A percentile compares a stretch with the other conserved stretches of the same genome.
These are phyloP conservation scores for Triplophysa bombifrons DNA, from an alignment of 2,797 vertebrate genomes.

Conservation along the genomic window DNA sequence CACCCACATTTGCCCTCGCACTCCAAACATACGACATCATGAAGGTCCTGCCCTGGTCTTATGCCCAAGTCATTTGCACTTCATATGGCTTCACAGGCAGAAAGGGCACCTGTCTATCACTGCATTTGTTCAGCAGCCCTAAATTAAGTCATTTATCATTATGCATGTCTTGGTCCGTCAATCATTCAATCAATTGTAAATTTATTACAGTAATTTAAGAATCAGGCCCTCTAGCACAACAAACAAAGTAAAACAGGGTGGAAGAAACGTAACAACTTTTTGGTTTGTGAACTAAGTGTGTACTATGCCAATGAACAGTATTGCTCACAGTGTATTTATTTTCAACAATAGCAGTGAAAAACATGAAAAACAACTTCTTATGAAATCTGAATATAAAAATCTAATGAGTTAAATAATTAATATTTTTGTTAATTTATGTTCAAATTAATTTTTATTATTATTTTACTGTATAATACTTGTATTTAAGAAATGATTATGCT, in stretches of 20 bases:
- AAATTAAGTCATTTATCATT: conserved; percentile 66
- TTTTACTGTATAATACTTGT: too few relatives aligned
- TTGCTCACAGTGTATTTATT: too few relatives aligned
- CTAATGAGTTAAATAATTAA: too few relatives aligned
- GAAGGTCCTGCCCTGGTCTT: conserved; percentile 39
- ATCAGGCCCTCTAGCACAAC: conserved; percentile 63
- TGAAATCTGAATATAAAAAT: too few relatives aligned
- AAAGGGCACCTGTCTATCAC: conserved; percentile 61
- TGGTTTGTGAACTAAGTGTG: neutral
- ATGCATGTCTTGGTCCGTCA: conserved; percentile 72
- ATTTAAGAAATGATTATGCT: too few relatives aligned
- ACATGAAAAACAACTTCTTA: too few relatives aligned
- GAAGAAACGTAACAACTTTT: conserved; percentile 33
- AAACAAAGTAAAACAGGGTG: conserved; percentile 48
- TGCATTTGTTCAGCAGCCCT: conserved; percentile 54
- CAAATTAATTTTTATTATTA: too few relatives aligned
- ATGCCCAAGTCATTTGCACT: conserved; percentile 62
- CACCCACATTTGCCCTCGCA: conserved; percentile 26
- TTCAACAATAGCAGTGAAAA: too few relatives aligned
- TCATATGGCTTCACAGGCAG: conserved; percentile 62
- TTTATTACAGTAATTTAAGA: conserved; percentile 78
- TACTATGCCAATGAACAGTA: neutral
- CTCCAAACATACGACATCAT: conserved; percentile 38
- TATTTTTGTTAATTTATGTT: too few relatives aligned
- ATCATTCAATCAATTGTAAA: conserved; percentile 76